Base-by-base conservation (phyloP, 2,797 vertebrate genomes). In the Pitangus sulphuratus region DNA sequence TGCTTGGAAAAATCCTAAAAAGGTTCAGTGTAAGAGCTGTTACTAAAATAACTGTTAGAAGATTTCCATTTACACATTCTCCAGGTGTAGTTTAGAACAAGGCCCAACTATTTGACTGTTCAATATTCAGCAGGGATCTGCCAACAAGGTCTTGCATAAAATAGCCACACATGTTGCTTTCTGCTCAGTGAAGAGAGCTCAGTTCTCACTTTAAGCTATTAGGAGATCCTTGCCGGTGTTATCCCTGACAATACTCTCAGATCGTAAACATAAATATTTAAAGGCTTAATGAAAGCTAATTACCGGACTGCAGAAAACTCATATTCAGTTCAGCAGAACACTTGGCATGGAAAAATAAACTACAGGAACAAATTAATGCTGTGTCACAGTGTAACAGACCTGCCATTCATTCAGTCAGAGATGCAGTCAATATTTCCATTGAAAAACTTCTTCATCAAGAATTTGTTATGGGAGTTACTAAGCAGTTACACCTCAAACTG, bases 311-410 rank as follows among this genome's bases (percentile, higher is more conserved):
- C 33, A 92, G 48, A 94, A 92, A 93, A 56, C 12, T 79, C 68
- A 70, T 81, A 83, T 70, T 77, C 56, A 53, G 51, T 50, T 87
- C 51, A 80, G 92, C 19, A 93, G 71, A 77, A 71, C 2, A 5
- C 74, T 33, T 81, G n/a, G 72, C 21, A 21, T 31, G 81, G 78
- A 93, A 95, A 95, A 96, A 80, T 39, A 87, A 83, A 80, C 82
- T 58, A 60, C 2, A 89, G 42, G 57, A 92, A 93, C 57, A 93
- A 87, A 84, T 80, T 17, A 31, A 24, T 40, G 21, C 68, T 83
- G 68, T 92, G 84, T 90, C 57, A 80, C 28, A 50, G 71, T 30
- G 81, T 64, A 92, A 96, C 24, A 96, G 65, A 75, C 35, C 8
- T 79, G 64, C 81, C 61, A 85, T 96, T 96, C 85, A 92, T 84